Base-by-base conservation (phyloP, 2,888 invertebrate genomes). In the Drosophila stalkeri region DNA sequence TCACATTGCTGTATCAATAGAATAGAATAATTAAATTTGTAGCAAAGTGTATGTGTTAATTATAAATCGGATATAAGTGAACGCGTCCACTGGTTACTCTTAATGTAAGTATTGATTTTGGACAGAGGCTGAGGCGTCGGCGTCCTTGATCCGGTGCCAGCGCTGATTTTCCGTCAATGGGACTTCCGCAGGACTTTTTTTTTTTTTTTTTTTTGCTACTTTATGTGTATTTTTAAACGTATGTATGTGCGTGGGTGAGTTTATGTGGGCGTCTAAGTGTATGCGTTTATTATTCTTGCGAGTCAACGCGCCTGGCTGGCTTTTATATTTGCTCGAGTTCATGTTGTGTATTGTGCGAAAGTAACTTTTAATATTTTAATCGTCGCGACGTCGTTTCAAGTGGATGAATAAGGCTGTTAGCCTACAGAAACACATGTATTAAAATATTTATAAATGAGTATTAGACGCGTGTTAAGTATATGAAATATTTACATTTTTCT, bases 71-170 rank as follows among this genome's bases (percentile, higher is more conserved):
- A 52, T 31, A 35, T 46, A 43, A 20, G 47, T 35, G 35, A 70
- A 47, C 62, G 49, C 18, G 27, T 63, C 51, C 35, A 59, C 23
- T 27, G 49, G 65, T 64, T 65, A 47, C 59, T 52, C 37, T 49
- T 49, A 55, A 61, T 75, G 90, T 90, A 70, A 90, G 81, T 84
- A 90, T 79, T 90, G 89, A 82, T 82, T 81, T 81, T 77, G 52
- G 80, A 75, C 74, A 87, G 77, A 83, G 72, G 74, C 47, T 80
- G 80, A 18, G 51, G 72, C 66, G 66, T 71, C 64, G 75, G 59
- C 67, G 77, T 75, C 77, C 77, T 79, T 84, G 86, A 86, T 86
- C 82, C 72, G 81, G 67, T 85, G 85, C 84, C 85, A 85, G 74
- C 86, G 74, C 44, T 65, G 67, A 81, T 83, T 81, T 81, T 83